Evolutionary conservation across 30 jellyfish, hydroid and myxozoan species (phyloP), one percentile per base, ranked within the genome.

Genomic region (Turritopsis dohrnii): DNA sequence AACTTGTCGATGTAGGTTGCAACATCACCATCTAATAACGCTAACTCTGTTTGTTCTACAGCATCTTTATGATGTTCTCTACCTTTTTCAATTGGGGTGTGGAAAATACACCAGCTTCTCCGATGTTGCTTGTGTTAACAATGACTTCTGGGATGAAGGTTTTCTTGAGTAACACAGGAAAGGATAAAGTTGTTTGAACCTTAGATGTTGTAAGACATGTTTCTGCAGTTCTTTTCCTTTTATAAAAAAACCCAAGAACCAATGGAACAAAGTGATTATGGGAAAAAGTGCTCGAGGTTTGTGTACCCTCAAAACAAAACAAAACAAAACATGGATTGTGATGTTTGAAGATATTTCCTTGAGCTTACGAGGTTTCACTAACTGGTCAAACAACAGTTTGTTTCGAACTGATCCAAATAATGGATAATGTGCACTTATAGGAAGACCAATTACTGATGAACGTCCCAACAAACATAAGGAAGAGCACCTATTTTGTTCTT

Each of bases 161-260:
- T 41, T 41, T 41, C 13, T 41, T 13, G n/a, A n/a, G n/a, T n/a
- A 41, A 3, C 60, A 13, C 9, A 41, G 60, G 60, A 13, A 79
- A 29, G 18, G 74, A 79, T 24, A 53, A 26, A 18, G 28, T 79
- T 79, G 85, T 53, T 79, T 30, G 26, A 29, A 20, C 85, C 54
- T 79, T 79, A 53, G n/a, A 18, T n/a, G 54, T 13, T 9, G 76
- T 16, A 75, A 26, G 60, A n/a, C 21, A n/a, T n/a, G n/a, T 1
- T 8, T 9, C 60, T 75, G 16, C 52, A 75, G 22, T 19, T 19
- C 19, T 19, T 69, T 69, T 69, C 30, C 22, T n/a, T 69, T 69
- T 16, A 27, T 9, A 69, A 69, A 19, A 21, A 27, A 19, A 7
- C 13, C 60, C 60, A 41, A 23, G 77, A 7, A 69, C 30, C 9